Conservation (phyloP, 2,113 vertebrate genomes). For the Podarcis raffonei region DNA sequence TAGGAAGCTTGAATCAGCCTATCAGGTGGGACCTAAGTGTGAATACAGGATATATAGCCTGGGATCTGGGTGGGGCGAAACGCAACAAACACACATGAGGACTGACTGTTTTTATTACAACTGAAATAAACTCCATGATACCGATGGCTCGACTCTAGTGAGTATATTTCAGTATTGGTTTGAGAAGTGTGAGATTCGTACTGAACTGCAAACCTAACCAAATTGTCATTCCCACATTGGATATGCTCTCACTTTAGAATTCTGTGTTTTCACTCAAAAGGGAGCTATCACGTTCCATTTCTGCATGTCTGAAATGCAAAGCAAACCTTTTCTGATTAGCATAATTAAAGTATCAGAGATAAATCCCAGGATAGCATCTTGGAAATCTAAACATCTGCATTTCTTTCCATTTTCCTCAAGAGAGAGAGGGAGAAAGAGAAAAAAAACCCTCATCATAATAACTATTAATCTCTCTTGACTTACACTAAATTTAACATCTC, state of each 20-base stretch:
- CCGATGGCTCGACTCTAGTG: too few relatives aligned
- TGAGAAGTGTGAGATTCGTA: too few relatives aligned
- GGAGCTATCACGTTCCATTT: accelerated
- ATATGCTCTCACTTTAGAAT: background rate
- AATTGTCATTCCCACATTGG: background rate
- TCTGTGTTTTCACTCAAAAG: background rate
- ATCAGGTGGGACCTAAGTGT: too few relatives aligned
- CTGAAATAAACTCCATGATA: too few relatives aligned
- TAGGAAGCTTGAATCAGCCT: too few relatives aligned
- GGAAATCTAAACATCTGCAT: slow-evolving; percentile 16
- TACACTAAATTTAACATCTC: background rate
- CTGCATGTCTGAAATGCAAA: background rate
- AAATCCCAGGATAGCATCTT: slow-evolving; percentile 18
- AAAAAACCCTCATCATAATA: slow-evolving; percentile 27
- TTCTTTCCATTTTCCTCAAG: background rate
- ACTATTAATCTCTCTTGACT: slow-evolving; percentile 28
- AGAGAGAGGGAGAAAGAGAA: background rate
- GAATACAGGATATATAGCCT: too few relatives aligned
- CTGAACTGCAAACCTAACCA: background rate
- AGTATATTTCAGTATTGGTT: too few relatives aligned
- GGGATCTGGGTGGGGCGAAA: too few relatives aligned
- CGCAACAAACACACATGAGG: too few relatives aligned
- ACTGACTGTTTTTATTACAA: too few relatives aligned
- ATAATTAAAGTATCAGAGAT: background rate
- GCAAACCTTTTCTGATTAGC: background rate